These are phyloP conservation scores for Drosophila austrosaltans DNA, from an alignment of 2,888 invertebrate species.

Conservation along the genomic window DNA sequence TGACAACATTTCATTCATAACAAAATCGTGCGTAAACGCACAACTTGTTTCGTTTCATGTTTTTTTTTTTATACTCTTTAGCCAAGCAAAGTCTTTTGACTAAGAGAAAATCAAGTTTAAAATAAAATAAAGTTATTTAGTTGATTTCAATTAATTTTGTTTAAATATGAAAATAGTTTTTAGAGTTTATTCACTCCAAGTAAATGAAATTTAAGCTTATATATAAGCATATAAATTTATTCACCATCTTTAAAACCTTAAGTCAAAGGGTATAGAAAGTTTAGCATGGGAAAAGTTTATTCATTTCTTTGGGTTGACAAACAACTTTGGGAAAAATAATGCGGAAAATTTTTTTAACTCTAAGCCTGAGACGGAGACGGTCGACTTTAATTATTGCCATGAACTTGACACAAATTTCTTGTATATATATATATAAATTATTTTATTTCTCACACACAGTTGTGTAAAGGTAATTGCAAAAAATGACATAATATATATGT, in stretches of 20 bases:
- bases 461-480: constrained; percentile 53
- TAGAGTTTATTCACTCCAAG: too few species aligned
- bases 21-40: constrained; percentile 69
- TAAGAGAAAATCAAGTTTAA: background rate
- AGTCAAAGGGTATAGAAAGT: background rate
- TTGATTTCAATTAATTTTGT: too few species aligned
- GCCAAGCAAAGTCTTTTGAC: background rate
- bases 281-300: background rate
- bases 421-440: background rate
- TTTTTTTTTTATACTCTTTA: background rate
- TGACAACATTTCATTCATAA: constrained; percentile 50
- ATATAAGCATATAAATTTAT: too few species aligned
- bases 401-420: constrained; percentile 65
- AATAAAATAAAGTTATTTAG: too few species aligned
- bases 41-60: constrained; percentile 54
- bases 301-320: constrained; percentile 37
- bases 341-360: constrained; percentile 1
- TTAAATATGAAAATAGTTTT: background rate
- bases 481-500: constrained; percentile 43
- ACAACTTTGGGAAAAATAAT: constrained; percentile 17
- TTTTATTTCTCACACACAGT: constrained; percentile 3
- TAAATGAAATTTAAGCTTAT: too few species aligned
- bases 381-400: constrained; percentile 9
- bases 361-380: background rate
- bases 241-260: too few species aligned